Base-by-base conservation (phyloP, 2,113 vertebrate genomes). In the Piaya cayana region DNA sequence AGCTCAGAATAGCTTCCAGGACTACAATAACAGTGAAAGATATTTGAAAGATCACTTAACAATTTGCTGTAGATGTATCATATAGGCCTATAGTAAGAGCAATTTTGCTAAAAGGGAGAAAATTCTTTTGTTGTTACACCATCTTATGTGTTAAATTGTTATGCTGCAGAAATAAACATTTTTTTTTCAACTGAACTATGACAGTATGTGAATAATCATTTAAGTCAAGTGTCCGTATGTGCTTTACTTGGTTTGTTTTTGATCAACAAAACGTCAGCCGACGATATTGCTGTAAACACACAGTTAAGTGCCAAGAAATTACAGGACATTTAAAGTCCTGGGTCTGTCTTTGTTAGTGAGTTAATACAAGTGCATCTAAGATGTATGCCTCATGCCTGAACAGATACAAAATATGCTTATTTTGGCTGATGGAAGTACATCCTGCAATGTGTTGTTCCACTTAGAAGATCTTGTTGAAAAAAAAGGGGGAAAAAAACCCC, bases 221-320 rank as follows among this genome's bases (percentile, higher is more conserved):
- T 88, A 88, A 92, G 93, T 67, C 78, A 95, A 83, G 49, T 37
- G 96, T 96, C 93, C 95, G 82, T 78, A 94, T 96, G 83, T 92
- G 81, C 86, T 97, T 97, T 96, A 82, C 64, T 96, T 95, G 89
- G 80, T 88, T 92, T 94, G 36, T 77, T 97, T 95, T 96, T 95
- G 92, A 95, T 95, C 82, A 97, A 80, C 91, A 89, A 93, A 82
- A 77, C 94, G 88, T 97, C 94, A 94, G 82, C 34, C 62, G 91
- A 60, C 88, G 85, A 93, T 93, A 76, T 58, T 91, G 75, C 86
- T 88, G 45, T 74, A 94, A 94, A 79, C 69, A 74, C 64, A 86
- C 45, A 82, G 42, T 91, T 89, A 82, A 83, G 56, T 84, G 93
- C 91, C 92, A 97, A 93, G 71, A 94, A 92, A 94, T 94, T 86